These are phyloP conservation scores for Diabrotica undecimpunctata DNA, from an alignment of 1,140 invertebrate genomes.

Conservation along the genomic window DNA sequence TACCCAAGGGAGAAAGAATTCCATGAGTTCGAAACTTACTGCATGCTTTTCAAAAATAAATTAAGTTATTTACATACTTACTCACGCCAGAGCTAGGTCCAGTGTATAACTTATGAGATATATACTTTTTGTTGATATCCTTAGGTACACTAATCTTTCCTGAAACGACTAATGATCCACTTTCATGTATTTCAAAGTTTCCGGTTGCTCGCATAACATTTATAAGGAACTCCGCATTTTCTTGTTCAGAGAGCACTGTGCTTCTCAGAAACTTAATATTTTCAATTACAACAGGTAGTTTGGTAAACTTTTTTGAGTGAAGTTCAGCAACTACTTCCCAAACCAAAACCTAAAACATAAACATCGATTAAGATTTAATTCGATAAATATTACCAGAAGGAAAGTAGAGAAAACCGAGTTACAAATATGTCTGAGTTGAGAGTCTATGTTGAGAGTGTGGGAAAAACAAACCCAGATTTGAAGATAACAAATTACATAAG, in stretches of 20 bases:
- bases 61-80: conserved; percentile 30
- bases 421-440: too few relatives aligned
- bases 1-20: too few relatives aligned
- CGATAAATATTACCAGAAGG: too few relatives aligned
- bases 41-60: too few relatives aligned
- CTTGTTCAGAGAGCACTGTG: conserved; percentile 83
- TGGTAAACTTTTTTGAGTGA: conserved; percentile 66
- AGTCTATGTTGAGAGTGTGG: too few relatives aligned
- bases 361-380: too few relatives aligned
- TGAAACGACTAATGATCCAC: conserved; percentile 72
- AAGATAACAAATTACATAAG: too few relatives aligned
- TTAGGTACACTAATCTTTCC: conserved; percentile 64
- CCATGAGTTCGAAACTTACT: too few relatives aligned
- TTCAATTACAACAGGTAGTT: conserved; percentile 80
- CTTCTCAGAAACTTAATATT: conserved; percentile 84
- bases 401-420: too few relatives aligned
- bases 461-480: too few relatives aligned
- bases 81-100: background rate
- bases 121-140: too few relatives aligned
- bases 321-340: conserved; percentile 91
- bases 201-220: conserved; percentile 78
- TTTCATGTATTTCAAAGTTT: conserved; percentile 89
- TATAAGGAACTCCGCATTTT: conserved; percentile 76
- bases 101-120: background rate
- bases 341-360: conserved; percentile 60